phyloP scores from a whole-genome alignment of 2,113 vertebrate genomes.

The Eudorcas thomsonii region DNA sequence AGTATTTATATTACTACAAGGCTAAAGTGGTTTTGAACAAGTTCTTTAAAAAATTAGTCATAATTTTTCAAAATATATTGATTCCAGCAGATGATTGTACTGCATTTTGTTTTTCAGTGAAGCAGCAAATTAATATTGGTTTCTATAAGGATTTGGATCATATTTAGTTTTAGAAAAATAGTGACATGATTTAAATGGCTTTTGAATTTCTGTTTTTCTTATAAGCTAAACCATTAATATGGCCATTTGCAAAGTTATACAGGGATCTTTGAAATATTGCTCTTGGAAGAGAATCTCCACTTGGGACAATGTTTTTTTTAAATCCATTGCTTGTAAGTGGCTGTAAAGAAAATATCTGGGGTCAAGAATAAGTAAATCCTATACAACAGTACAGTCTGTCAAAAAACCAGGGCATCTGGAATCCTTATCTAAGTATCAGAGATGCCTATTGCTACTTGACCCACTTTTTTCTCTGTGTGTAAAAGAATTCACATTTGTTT shows the following conservation, averaged over 20 bases:
- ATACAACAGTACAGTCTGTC: conserved; percentile 23
- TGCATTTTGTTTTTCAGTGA: background rate
- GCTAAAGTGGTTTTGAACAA: background rate
- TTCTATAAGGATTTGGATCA: background rate
- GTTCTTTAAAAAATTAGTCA: conserved; percentile 18
- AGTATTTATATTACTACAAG: background rate
- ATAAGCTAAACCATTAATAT: background rate
- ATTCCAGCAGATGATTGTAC: background rate
- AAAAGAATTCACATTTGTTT: conserved; percentile 60
- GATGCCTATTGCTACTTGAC: conserved; percentile 55
- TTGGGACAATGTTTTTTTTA: background rate
- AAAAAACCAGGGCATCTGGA: conserved; percentile 43
- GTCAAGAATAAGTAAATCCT: conserved; percentile 50
- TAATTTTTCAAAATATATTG: background rate
- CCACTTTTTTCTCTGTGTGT: conserved; percentile 24
- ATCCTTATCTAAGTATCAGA: conserved; percentile 17
- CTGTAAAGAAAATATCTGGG: conserved; percentile 37
- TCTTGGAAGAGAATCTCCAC: conserved; percentile 32
- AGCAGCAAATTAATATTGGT: background rate
- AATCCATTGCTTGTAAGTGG: background rate
- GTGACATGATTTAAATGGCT: background rate
- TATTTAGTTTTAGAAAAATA: conserved; percentile 2
- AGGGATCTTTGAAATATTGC: background rate
- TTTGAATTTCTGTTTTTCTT: background rate
- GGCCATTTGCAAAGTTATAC: background rate